Evolutionary conservation across 2,797 vertebrate species (phyloP), one percentile per base, ranked within the genome.

Genomic region (Chelon labrosus): DNA sequence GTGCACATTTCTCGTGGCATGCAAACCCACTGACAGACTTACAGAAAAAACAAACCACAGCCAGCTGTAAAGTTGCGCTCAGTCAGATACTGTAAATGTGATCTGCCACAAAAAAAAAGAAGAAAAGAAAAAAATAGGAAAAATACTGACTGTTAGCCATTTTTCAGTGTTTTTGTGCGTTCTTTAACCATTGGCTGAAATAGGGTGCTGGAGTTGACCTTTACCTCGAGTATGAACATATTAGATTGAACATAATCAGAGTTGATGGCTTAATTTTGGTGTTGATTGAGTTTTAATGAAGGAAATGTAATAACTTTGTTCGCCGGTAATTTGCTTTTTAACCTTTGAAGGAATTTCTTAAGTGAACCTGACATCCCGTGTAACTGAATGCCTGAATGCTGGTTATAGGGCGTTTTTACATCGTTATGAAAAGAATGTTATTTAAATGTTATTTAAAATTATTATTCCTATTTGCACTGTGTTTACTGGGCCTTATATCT

Each of bases 271-370:
- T 60, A 3, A 65, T 66, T 80, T 75, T 39, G 56, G 6, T 22
- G 58, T 14, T 84, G 64, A 83, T 77, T 82, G 61, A 66, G 74
- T 74, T 65, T 57, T 82, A 85, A 85, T 82, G 73, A 81, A 65
- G 53, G 68, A 66, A 74, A 74, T 63, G 46, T 63, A 82, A 87
- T 75, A 72, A 75, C 35, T 66, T 80, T 83, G 19, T 55, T 66
- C 53, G 5, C 19, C 12, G 12, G 37, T 71, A 61, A 84, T 84
- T 83, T 54, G 38, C 70, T 67, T 63, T 67, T 81, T 74, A 77
- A 83, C 85, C 80, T 85, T 70, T 51, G 57, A 42, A 10, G 22
- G 62, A 38, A 22, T 25, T 27, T 64, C 14, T 35, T 44, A 63
- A 83, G 49, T 9, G 39, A 57, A 65, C 10, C 46, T 54, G 84